Evolutionary conservation across 1,140 invertebrate species (phyloP).

Genomic region (Eumaeus atala): DNA sequence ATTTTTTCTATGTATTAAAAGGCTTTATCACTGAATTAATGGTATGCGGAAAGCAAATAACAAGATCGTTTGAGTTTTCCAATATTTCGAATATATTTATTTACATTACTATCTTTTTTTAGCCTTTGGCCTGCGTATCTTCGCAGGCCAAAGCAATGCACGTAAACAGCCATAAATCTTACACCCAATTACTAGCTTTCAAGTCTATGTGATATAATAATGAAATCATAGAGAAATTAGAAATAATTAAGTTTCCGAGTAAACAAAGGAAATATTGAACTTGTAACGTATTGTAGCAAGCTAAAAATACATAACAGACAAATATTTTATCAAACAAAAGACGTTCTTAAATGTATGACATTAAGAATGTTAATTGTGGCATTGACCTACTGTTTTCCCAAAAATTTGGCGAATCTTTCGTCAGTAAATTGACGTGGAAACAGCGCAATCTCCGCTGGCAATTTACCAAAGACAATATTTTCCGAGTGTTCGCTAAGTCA

Average conservation of each 20-base stretch:
- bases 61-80: no score
- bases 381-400: conserved; percentile 15
- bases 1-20: no score
- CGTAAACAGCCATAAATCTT: no score
- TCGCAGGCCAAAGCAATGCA: no score
- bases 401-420: conserved; percentile 14
- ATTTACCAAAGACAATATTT: conserved; percentile 29
- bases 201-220: neutral
- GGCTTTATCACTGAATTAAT: no score
- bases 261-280: conserved; percentile 10
- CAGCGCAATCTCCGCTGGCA: conserved; percentile 30
- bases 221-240: neutral
- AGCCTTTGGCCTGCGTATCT: no score
- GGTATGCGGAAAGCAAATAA: no score
- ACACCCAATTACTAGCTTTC: no score
- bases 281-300: neutral
- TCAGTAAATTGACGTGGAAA: conserved; percentile 15
- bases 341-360: neutral
- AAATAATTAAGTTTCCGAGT: neutral
- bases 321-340: neutral
- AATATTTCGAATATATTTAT: no score
- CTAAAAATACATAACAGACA: neutral
- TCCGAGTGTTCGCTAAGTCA: conserved; percentile 18
- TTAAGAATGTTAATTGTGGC: neutral
- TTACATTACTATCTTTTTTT: no score